Conservation (phyloP, 2,888 invertebrate genomes). For the Dione juno region DNA sequence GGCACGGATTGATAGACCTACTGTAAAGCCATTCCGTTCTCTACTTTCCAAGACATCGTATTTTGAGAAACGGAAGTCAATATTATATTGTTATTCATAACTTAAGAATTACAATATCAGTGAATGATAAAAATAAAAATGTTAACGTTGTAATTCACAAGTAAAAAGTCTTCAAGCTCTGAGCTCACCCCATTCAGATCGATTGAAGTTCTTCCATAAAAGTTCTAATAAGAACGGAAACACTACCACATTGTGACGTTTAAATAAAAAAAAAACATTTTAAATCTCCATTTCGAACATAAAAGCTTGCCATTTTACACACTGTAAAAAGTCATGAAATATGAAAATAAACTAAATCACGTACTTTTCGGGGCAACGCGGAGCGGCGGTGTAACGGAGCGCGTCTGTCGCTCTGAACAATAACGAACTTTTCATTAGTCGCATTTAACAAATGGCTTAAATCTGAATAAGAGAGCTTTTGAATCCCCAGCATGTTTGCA, state of each 20-base stretch:
- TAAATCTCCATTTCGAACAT: not conserved
- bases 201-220: too few species aligned
- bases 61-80: too few species aligned
- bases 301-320: slow-evolving; percentile 14
- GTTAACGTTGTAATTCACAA: too few species aligned
- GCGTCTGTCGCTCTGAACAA: slow-evolving; percentile 22
- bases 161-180: too few species aligned
- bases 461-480: slow-evolving; percentile 16
- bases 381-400: slow-evolving; percentile 18
- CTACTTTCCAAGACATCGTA: too few species aligned
- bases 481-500: slow-evolving; percentile 18
- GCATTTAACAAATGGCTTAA: slow-evolving; percentile 27
- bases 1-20: too few species aligned
- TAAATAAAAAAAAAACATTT: slow-evolving; percentile 13
- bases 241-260: not conserved
- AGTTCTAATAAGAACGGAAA: not conserved
- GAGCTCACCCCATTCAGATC: too few species aligned
- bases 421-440: slow-evolving; percentile 30
- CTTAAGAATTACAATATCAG: too few species aligned
- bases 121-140: too few species aligned
- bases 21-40: too few species aligned
- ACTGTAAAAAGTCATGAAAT: slow-evolving; percentile 17
- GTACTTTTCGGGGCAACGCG: slow-evolving; percentile 8
- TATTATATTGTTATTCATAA: too few species aligned
- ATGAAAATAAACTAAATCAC: slow-evolving; percentile 27